These are phyloP conservation scores for Linnaemya vulpina DNA, from an alignment of 2,888 invertebrate genomes.

Conservation along the genomic window DNA sequence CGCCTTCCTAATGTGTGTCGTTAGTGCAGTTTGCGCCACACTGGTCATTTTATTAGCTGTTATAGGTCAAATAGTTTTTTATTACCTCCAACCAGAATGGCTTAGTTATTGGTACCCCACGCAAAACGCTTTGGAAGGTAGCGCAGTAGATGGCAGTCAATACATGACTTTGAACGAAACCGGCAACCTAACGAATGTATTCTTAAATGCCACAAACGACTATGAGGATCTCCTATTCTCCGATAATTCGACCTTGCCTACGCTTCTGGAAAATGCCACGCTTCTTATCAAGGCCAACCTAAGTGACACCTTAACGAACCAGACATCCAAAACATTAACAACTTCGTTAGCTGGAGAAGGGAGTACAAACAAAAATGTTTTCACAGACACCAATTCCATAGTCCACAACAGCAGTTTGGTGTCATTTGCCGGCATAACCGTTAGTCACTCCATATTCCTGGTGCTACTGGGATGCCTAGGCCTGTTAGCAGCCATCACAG, in stretches of 20 bases:
- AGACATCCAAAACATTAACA: slow-evolving; percentile 28
- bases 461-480: slow-evolving; percentile 87
- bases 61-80: slow-evolving; percentile 87
- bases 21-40: slow-evolving; percentile 90
- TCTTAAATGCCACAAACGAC: slow-evolving; percentile 30
- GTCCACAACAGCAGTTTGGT: slow-evolving; percentile 52
- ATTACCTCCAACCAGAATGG: slow-evolving; percentile 85
- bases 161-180: slow-evolving; percentile 51
- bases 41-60: slow-evolving; percentile 88
- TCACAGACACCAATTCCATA: slow-evolving; percentile 8
- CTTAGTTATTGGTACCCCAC: slow-evolving; percentile 83
- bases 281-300: slow-evolving; percentile 8
- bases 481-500: slow-evolving; percentile 88
- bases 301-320: slow-evolving; percentile 60
- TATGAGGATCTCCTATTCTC: slow-evolving; percentile 43
- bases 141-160: slow-evolving; percentile 74
- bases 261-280: slow-evolving; percentile 49
- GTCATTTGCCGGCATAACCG: slow-evolving; percentile 79
- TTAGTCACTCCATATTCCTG: slow-evolving; percentile 86
- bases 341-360: not conserved
- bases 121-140: slow-evolving; percentile 13
- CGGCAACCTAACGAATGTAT: slow-evolving; percentile 20
- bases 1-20: slow-evolving; percentile 91
- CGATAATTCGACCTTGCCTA: slow-evolving; percentile 26
- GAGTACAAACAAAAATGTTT: slow-evolving; percentile 2